These are phyloP conservation scores for Crenuchus spilurus DNA, from an alignment of 2,797 vertebrate species.

Conservation along the genomic window DNA sequence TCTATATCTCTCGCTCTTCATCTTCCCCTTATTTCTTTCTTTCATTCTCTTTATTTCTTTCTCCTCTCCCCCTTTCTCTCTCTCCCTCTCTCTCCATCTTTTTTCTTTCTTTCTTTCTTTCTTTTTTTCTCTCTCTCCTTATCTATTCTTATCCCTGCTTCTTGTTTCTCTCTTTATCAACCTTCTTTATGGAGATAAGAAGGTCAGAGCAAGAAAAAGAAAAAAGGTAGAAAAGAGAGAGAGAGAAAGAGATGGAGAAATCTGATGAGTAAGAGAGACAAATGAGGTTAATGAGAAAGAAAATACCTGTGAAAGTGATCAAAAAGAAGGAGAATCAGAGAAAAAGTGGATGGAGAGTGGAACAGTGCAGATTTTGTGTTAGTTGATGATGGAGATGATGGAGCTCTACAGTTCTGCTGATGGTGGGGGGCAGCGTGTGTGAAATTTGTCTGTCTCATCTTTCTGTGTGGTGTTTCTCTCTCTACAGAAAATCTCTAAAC, in stretches of 20 bases:
- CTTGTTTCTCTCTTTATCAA: not conserved
- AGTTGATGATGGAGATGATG: not conserved
- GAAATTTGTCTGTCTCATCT: constrained; percentile 7
- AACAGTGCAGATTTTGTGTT: not conserved
- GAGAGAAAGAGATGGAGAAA: not conserved
- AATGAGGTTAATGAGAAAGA: not conserved
- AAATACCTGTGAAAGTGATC: no score
- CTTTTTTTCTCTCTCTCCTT: not conserved
- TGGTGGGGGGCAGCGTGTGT: constrained; percentile 1
- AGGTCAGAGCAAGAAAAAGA: constrained; percentile 1
- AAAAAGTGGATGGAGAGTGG: not conserved
- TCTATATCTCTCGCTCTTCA: not conserved
- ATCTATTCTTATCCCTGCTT: not conserved
- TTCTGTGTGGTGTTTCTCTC: constrained; percentile 24
- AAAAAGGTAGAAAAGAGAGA: not conserved
- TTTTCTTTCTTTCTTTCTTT: not conserved
- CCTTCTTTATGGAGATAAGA: no score
- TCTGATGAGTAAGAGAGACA: constrained; percentile 57
- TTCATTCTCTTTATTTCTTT: not conserved
- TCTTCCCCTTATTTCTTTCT: not conserved
- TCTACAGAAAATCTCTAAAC: constrained; percentile 3
- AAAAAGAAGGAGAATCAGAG: no score
- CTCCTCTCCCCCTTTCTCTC: not conserved
- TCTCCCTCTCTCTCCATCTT: not conserved
- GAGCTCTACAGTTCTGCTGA: not conserved